A percentile compares a stretch with the other conserved stretches of the same genome.
Evolutionary conservation across 1,140 invertebrate genomes (phyloP).

Genomic region (Drosophila aff.): DNA sequence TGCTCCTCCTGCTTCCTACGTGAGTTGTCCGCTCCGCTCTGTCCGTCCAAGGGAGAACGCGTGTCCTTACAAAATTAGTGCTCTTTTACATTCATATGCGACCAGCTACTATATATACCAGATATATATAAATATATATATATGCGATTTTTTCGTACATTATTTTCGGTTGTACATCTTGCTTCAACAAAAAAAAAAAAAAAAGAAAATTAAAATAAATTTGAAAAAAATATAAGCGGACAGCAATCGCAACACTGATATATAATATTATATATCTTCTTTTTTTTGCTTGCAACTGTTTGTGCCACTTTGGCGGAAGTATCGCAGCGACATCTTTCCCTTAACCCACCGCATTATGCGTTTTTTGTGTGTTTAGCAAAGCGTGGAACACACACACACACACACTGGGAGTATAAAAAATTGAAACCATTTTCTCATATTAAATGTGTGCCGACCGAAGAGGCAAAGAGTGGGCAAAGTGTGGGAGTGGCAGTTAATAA

Average conservation of each 20-base stretch:
- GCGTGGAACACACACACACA: constrained; percentile 45
- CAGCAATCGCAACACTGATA: constrained; percentile 40
- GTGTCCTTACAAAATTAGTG: constrained; percentile 83
- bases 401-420: constrained; percentile 62
- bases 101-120: constrained; percentile 36
- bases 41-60: constrained; percentile 59
- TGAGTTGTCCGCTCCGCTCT: constrained; percentile 13
- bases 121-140: constrained; percentile 50
- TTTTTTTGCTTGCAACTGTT: constrained; percentile 42
- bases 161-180: constrained; percentile 61
- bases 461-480: constrained; percentile 5
- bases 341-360: constrained; percentile 48
- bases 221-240: constrained; percentile 11
- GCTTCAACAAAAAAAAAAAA: constrained; percentile 19
- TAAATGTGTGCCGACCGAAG: constrained; percentile 74
- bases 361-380: constrained; percentile 56
- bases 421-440: constrained; percentile 81
- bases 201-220: constrained; percentile 5
- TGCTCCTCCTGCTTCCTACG: constrained; percentile 17
- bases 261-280: constrained; percentile 45
- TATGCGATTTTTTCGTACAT: constrained; percentile 63
- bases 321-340: constrained; percentile 70
- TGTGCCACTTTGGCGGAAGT: constrained; percentile 80
- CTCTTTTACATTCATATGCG: constrained; percentile 66
- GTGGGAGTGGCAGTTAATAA: constrained; percentile 64